Evolutionary conservation across 2,797 vertebrate genomes (phyloP), one percentile per base, ranked within the genome.

Genomic region (Melanotaenia boesemani): DNA sequence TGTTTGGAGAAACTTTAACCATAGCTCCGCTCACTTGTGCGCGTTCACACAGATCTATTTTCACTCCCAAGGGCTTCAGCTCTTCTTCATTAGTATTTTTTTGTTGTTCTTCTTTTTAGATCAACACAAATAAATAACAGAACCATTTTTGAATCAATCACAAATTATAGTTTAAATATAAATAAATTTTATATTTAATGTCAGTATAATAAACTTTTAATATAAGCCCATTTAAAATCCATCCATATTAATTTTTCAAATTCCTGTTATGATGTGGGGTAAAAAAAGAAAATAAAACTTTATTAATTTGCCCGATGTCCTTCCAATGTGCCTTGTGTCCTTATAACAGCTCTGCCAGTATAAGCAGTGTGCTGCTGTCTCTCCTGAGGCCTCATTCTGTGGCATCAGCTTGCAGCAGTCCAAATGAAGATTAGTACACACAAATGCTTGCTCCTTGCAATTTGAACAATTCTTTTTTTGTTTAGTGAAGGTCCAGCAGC

Each of bases 371-470:
- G 69, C 75, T 6, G 13, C 68, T 63, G 64, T 84, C 80, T 89
- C 85, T 89, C 78, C 71, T 1, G 76, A 84, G 86, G 85, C 86
- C 77, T 86, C 80, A 77, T 85, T 90, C 80, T n/a, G 64, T 80
- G 79, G 83, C 81, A 74, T 81, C 77, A 75, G 85, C 80, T 89
- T 85, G 81, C 79, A 68, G 81, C 70, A 85, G 79, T 90, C 88
- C 87, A 87, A 91, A 91, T 90, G 74, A 86, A 90, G 86, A 89
- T 92, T 92, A 90, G 77, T 73, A 84, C 70, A 75, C 88, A 81
- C 87, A 89, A 86, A 74, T 89, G 87, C 81, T 65, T 56, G 63
- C 72, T 84, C 67, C 84, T 85, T 81, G 74, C 80, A 59, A 34
- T 81, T 61, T 24, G 77, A 75, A 72, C 64, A 82, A 58, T 75